phyloP scores from a whole-genome alignment of 1,140 invertebrate genomes.

The Leptestheria dahalacensis region DNA sequence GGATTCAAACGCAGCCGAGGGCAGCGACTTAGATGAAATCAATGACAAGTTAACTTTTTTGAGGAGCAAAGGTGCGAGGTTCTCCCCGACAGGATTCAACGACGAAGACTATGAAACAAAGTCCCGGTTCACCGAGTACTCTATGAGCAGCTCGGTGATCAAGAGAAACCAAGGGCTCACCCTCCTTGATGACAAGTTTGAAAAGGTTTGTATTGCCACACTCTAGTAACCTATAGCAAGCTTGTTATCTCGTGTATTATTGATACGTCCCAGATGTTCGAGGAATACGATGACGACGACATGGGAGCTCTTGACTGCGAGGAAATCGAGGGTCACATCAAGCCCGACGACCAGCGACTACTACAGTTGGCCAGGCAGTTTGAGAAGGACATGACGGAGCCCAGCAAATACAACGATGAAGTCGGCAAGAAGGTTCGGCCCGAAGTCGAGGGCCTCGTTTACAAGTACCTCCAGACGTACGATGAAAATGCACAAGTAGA shows the following conservation, averaged over 20 bases:
- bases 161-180: constrained; percentile 65
- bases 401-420: constrained; percentile 17
- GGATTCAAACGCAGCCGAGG: constrained; percentile 30
- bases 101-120: constrained; percentile 62
- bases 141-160: constrained; percentile 83
- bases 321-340: constrained; percentile 69
- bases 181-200: constrained; percentile 78
- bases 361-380: constrained; percentile 41
- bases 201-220: constrained; percentile 57
- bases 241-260: constrained; percentile 20
- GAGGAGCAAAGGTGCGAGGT: constrained; percentile 8
- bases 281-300: constrained; percentile 73
- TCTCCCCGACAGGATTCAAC: constrained; percentile 10
- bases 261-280: constrained; percentile 53
- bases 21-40: background rate
- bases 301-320: constrained; percentile 75
- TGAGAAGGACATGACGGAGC: constrained; percentile 28
- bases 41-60: background rate
- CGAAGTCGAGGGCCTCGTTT: constrained; percentile 18
- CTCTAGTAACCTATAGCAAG: too few species aligned
- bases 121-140: constrained; percentile 82
- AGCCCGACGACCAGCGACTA: constrained; percentile 46
- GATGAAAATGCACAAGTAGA: constrained; percentile 14
- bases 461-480: constrained; percentile 18
- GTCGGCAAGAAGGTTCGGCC: constrained; percentile 13